phyloP scores from a whole-genome alignment of 2,113 vertebrate genomes.

The Elanus axillaris region DNA sequence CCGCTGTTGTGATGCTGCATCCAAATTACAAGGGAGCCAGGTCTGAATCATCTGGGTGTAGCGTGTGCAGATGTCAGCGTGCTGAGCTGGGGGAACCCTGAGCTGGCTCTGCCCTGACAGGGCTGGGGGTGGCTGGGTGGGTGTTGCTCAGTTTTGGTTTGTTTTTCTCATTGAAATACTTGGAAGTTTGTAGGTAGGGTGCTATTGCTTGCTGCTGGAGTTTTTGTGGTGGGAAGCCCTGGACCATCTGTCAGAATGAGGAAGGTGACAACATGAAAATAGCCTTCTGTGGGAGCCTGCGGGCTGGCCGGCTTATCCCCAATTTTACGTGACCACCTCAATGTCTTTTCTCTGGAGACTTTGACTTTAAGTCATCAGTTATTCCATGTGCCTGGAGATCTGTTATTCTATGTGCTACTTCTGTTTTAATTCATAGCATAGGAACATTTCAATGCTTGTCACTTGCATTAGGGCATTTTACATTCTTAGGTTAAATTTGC shows the following conservation, averaged over 20 bases:
- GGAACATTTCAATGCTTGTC: neutral
- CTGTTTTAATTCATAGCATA: neutral
- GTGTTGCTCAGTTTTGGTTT: neutral
- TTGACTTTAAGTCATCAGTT: no score
- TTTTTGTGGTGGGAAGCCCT: neutral
- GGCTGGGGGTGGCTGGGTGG: neutral
- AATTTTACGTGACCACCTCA: accelerated
- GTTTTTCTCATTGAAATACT: neutral
- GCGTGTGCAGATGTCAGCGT: neutral
- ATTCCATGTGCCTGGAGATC: neutral
- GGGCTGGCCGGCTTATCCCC: neutral
- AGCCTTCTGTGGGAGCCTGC: neutral
- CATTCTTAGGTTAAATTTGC: neutral
- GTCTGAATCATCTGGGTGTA: constrained; percentile 18
- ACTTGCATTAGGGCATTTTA: neutral
- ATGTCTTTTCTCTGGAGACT: neutral
- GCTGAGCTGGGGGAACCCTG: neutral
- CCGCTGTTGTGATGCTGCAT: neutral
- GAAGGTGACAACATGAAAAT: neutral
- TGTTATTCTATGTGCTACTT: neutral
- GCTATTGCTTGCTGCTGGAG: neutral
- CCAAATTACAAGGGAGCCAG: neutral
- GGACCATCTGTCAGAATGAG: neutral
- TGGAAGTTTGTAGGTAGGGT: neutral
- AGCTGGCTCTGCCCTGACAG: neutral